These are phyloP conservation scores for Aythya baeri DNA, from an alignment of 2,113 vertebrate species.

Conservation along the genomic window DNA sequence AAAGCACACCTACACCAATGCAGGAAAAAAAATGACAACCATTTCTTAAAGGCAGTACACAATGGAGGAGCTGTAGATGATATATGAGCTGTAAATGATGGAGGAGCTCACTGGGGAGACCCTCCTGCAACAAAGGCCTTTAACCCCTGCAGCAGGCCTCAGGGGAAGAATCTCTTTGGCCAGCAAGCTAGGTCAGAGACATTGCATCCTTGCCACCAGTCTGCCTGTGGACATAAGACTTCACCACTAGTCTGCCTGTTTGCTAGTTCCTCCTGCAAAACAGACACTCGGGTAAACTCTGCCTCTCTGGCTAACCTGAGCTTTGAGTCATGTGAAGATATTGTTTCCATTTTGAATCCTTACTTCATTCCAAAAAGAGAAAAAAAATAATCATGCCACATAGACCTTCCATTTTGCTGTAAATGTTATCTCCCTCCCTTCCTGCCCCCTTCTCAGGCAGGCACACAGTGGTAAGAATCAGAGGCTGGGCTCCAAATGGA, in stretches of 20 bases:
- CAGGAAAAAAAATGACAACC: background rate
- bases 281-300: rapidly evolving
- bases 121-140: background rate
- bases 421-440: background rate
- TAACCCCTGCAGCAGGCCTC: background rate
- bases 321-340: background rate
- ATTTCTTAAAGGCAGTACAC: background rate
- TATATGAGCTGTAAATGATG: too few relatives aligned
- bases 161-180: background rate
- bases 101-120: background rate
- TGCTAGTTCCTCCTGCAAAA: background rate
- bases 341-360: background rate
- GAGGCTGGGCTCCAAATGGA: background rate
- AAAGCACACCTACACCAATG: rapidly evolving
- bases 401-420: background rate
- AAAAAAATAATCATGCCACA: background rate
- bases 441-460: background rate
- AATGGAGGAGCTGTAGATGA: too few relatives aligned
- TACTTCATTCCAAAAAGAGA: background rate
- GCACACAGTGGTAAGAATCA: background rate
- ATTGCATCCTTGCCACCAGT: background rate
- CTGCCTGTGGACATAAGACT: background rate
- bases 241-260: background rate
- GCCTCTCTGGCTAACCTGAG: background rate
- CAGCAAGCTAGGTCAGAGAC: background rate